Evolutionary conservation across 30 jellyfish, hydroid and myxozoan genomes (phyloP).

Genomic region (Phacellophora camtschatica): DNA sequence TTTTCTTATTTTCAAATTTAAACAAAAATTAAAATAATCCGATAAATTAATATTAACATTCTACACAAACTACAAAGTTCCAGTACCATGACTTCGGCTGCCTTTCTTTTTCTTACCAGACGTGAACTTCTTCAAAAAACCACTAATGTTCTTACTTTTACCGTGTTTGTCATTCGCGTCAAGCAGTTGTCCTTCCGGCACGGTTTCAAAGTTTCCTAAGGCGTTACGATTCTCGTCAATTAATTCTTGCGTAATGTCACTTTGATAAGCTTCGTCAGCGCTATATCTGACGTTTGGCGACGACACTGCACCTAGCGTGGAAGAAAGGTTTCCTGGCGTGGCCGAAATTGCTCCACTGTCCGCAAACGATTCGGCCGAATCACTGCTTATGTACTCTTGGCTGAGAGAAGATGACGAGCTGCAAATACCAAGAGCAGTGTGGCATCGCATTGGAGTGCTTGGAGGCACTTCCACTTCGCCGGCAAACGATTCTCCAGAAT

Average conservation of each 20-base stretch:
- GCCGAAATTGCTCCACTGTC: conserved; percentile 40
- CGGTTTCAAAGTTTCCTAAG: conserved; percentile 32
- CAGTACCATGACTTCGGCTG: conserved; percentile 23
- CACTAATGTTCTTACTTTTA: conserved; percentile 65
- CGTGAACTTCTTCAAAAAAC: conserved; percentile 73
- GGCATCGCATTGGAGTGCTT: conserved; percentile 81
- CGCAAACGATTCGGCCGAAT: conserved; percentile 35
- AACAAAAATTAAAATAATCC: no score
- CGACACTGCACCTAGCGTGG: conserved; percentile 14
- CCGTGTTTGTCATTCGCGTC: conserved; percentile 47
- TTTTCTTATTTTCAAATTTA: no score
- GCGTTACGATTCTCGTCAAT: conserved; percentile 62
- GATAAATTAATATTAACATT: no score
- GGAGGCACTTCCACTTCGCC: conserved; percentile 60
- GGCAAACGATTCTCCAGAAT: conserved; percentile 80
- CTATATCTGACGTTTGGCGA: conserved; percentile 23
- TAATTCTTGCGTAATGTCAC: conserved; percentile 23
- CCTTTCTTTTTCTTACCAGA: conserved; percentile 66
- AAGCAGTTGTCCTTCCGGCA: conserved; percentile 52
- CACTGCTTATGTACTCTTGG: conserved; percentile 64
- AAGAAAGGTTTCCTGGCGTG: conserved; percentile 39
- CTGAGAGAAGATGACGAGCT: conserved; percentile 72
- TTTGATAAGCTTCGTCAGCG: conserved; percentile 45
- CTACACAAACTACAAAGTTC: conserved; percentile 29
- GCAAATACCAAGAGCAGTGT: conserved; percentile 88